Evolutionary conservation across 2,113 vertebrate genomes (phyloP).

Genomic region (Otolemur garnettii): DNA sequence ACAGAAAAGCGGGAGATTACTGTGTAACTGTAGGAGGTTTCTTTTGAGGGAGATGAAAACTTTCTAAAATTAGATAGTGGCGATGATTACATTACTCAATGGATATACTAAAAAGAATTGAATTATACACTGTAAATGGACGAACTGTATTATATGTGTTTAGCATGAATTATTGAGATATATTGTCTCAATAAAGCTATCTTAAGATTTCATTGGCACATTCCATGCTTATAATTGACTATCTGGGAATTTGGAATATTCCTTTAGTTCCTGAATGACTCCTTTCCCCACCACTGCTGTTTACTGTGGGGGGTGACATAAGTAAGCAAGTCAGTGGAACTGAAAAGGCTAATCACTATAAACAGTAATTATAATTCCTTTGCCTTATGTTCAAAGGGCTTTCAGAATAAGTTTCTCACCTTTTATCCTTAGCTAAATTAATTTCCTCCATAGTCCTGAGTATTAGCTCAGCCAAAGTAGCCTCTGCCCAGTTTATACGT

Average conservation of each 20-base stretch:
- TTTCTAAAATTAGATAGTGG: conserved; percentile 39
- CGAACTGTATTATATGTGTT: background rate
- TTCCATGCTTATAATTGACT: background rate
- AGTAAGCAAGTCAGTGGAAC: conserved; percentile 18
- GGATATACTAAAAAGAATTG: background rate
- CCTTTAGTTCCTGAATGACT: conserved; percentile 10
- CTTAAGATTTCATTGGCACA: background rate
- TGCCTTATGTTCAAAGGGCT: background rate
- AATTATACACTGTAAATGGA: background rate
- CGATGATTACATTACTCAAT: background rate
- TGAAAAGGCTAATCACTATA: conserved; percentile 18
- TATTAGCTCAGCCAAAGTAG: background rate
- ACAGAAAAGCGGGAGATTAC: background rate
- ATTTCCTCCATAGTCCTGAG: background rate
- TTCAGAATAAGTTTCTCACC: background rate
- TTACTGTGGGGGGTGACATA: background rate
- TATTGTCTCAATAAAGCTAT: conserved; percentile 10
- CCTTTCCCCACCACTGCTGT: background rate
- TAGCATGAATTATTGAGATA: background rate
- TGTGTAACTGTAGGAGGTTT: background rate
- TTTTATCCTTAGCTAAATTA: background rate
- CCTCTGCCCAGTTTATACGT: background rate
- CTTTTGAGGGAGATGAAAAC: background rate
- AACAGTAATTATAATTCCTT: conserved; percentile 15
- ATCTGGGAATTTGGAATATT: conserved; percentile 18